Evolutionary conservation across 2,113 vertebrate genomes (phyloP).

Genomic region (Alosa alosa): DNA sequence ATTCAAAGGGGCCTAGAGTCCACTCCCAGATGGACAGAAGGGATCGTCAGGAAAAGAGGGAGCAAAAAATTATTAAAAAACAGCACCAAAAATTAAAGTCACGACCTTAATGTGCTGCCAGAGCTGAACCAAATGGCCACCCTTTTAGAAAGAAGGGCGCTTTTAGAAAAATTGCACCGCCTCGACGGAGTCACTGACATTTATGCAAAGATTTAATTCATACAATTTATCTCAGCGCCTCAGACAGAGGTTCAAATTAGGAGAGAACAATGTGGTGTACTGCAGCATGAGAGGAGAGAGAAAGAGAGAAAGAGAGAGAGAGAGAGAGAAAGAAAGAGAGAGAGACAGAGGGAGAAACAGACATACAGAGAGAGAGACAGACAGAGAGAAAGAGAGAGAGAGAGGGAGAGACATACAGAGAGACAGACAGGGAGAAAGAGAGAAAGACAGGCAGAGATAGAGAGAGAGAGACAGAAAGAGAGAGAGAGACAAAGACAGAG

Average conservation of each 20-base stretch:
- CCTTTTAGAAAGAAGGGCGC: slow-evolving; percentile 7
- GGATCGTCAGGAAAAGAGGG: neutral
- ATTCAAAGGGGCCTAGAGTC: neutral
- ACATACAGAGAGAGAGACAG: neutral
- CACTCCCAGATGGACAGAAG: neutral
- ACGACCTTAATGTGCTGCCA: slow-evolving; percentile 29
- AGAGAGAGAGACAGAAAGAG: too few relatives aligned
- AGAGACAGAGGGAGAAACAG: neutral
- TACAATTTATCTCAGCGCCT: slow-evolving; percentile 26
- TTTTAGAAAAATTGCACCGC: slow-evolving; percentile 10
- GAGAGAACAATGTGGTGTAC: neutral
- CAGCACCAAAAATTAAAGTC: neutral
- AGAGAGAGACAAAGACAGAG: too few relatives aligned
- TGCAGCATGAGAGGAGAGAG: neutral
- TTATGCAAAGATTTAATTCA: slow-evolving; percentile 10
- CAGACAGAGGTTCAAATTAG: slow-evolving; percentile 38
- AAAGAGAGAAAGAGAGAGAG: neutral
- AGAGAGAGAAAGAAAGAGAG: neutral
- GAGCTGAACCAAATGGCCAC: slow-evolving; percentile 25
- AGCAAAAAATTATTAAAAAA: neutral
- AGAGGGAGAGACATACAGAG: neutral
- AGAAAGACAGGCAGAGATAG: neutral
- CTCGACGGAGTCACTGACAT: neutral
- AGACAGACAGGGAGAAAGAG: neutral
- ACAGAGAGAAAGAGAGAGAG: neutral